Evolutionary conservation across 2,888 invertebrate genomes (phyloP), one percentile per base, ranked within the genome.

Genomic region (Dione vanillae): DNA sequence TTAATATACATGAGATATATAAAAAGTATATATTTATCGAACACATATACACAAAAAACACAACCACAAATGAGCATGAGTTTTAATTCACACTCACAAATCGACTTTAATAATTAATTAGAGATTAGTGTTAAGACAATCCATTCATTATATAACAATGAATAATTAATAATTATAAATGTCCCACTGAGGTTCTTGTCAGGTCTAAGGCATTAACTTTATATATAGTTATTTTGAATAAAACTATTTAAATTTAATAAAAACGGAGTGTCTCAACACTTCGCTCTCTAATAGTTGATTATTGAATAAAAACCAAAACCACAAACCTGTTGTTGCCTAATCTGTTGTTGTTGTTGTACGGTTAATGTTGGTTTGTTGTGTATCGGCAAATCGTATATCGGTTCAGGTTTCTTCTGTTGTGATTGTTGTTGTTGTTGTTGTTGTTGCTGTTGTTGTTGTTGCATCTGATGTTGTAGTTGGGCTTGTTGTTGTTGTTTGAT

Each of bases 311-410:
- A 12, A 54, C 1, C 2, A n/a, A 54, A 35, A 54, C 35, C 35
- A 54, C 62, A 35, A 16, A 77, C 71, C 66, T 79, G 82, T 61
- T 78, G 78, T 58, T 78, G 79, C 65, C 77, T 77, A 7, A 79
- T 79, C 9, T 78, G 82, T 37, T 79, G 81, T 58, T 79, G 80
- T 64, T 79, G 81, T 68, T 81, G 82, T 35, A 76, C 85, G 35
- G 88, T 88, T 16, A 87, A 76, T 19, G 85, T 85, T 20, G 91
- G 91, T 74, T 90, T 92, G 80, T 91, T 92, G 81, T 92, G 92
- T 78, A 91, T 89, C 16, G 91, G 92, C 77, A 91, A 76, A 72
- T 92, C 92, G 81, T 92, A 91, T 64, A 91, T 92, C 0, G 92
- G 92, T 72, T 91, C 91, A 1, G 91, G 91, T 70, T 92, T 91